Conservation (phyloP, 2,113 vertebrate genomes). For the Arvicanthis niloticus region DNA sequence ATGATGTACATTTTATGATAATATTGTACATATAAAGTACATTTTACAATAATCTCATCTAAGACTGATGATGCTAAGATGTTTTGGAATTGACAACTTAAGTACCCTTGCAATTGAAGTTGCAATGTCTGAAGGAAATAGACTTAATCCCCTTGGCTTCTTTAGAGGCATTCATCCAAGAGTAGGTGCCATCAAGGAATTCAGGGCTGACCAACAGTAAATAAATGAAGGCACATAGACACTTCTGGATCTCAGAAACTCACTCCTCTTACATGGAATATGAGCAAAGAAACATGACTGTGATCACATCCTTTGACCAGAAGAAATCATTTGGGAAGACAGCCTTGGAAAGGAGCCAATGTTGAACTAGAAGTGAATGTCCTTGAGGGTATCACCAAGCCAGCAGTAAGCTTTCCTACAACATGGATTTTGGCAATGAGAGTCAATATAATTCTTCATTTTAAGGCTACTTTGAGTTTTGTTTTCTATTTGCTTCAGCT, state of each 20-base stretch:
- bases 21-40: not conserved
- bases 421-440: not conserved
- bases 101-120: not conserved
- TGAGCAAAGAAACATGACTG: not conserved
- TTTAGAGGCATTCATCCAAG: not conserved
- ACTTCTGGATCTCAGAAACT: not conserved
- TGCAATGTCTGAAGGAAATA: not conserved
- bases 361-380: not conserved
- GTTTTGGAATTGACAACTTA: not conserved
- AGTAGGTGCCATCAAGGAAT: not conserved
- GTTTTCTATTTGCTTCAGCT: not conserved
- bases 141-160: not conserved
- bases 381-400: not conserved
- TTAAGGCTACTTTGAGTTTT: conserved; percentile 10
- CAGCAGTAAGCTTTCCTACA: not conserved
- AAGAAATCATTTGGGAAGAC: not conserved
- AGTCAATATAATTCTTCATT: not conserved
- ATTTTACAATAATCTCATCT: conserved; percentile 3
- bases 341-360: not conserved
- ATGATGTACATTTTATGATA: not conserved
- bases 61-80: not conserved
- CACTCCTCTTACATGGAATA: not conserved
- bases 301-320: not conserved
- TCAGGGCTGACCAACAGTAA: not conserved
- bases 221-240: not conserved